These are phyloP conservation scores for Corynorhinus townsendii DNA, from an alignment of 2,113 vertebrate species.

Conservation along the genomic window DNA sequence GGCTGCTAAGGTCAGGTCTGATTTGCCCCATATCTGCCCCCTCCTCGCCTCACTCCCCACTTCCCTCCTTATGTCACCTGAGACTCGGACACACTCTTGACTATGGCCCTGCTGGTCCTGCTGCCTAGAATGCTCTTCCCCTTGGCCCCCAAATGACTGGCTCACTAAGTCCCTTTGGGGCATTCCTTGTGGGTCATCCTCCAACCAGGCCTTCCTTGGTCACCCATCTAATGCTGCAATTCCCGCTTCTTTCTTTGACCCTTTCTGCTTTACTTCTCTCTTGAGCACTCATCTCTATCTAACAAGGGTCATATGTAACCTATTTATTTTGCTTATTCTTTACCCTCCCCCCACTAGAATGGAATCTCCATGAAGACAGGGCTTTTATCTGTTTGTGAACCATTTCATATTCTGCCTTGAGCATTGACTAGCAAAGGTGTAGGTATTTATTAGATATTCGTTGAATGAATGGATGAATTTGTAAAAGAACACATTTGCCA, in stretches of 20 bases:
- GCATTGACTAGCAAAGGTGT: neutral
- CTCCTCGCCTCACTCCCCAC: neutral
- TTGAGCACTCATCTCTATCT: neutral
- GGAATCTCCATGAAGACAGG: neutral
- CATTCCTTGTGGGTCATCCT: neutral
- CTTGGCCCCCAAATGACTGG: neutral
- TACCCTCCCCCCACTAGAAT: neutral
- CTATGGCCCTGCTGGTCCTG: neutral
- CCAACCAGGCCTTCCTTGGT: neutral
- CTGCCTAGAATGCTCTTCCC: neutral
- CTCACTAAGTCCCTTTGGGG: neutral
- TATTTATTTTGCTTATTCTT: neutral
- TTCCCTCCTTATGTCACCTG: neutral
- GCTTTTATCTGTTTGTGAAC: neutral
- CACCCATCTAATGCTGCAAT: fast-evolving
- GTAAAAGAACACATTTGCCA: neutral
- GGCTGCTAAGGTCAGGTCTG: neutral
- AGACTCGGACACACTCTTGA: neutral
- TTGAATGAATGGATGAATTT: neutral
- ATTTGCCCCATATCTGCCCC: fast-evolving
- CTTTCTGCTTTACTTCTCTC: neutral
- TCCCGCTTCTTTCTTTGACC: neutral
- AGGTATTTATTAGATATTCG: neutral
- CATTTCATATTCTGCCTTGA: neutral
- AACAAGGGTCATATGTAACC: neutral